Evolutionary conservation across 37 sponge, comb jelly and placozoan genomes (phyloP).

Genomic region (Crambe crambe): DNA sequence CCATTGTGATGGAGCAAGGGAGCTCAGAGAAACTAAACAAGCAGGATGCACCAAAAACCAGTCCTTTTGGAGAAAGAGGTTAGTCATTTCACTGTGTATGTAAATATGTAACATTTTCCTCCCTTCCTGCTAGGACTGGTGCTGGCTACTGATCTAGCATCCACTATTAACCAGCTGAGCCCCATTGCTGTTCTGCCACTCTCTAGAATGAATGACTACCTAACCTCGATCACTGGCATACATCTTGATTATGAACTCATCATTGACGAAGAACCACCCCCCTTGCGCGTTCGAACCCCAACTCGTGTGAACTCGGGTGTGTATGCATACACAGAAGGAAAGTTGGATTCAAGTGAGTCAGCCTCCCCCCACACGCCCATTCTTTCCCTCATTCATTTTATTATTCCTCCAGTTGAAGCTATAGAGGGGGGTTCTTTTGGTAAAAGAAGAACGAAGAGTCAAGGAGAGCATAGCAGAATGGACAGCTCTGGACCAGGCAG

Average conservation of each 20-base stretch:
- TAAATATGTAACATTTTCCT: too few species aligned
- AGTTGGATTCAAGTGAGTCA: too few species aligned
- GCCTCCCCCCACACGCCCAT: too few species aligned
- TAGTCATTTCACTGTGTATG: not conserved
- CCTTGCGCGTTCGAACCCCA: not conserved
- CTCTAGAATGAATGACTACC: conserved; percentile 7
- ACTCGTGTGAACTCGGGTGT: too few species aligned
- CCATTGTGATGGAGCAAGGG: not conserved
- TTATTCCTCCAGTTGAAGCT: too few species aligned
- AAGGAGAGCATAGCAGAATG: too few species aligned
- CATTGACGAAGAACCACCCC: not conserved
- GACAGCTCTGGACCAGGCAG: too few species aligned
- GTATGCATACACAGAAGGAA: too few species aligned
- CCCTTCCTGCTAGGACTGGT: conserved; percentile 36
- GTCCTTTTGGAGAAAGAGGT: not conserved
- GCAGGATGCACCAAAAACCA: not conserved
- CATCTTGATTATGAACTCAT: conserved; percentile 1
- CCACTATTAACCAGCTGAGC: conserved; percentile 21
- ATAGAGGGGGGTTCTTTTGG: too few species aligned
- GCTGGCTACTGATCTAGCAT: conserved; percentile 37
- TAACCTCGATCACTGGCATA: conserved; percentile 23
- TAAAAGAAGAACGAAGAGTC: too few species aligned
- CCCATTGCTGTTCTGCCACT: conserved; percentile 1
- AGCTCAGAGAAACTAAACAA: not conserved
- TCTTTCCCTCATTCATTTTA: too few species aligned